These are phyloP conservation scores for Ethmia dodecea DNA, from an alignment of 2,888 invertebrate species.

Conservation along the genomic window DNA sequence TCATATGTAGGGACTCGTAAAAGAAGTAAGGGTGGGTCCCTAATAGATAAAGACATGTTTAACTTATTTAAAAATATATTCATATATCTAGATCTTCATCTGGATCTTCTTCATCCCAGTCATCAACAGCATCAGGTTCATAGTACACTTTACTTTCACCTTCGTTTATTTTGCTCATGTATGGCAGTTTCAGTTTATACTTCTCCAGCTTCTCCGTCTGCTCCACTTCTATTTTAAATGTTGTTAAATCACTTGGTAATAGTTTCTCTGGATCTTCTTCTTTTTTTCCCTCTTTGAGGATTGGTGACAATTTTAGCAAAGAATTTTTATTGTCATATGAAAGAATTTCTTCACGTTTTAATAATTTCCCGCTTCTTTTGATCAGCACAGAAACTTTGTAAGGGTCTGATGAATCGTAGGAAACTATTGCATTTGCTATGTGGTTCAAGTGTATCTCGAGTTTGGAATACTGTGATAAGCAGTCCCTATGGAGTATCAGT, in stretches of 20 bases:
- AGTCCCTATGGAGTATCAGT: constrained; percentile 67
- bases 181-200: constrained; percentile 79
- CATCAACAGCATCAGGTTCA: constrained; percentile 86
- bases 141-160: constrained; percentile 83
- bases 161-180: constrained; percentile 71
- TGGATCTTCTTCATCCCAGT: constrained; percentile 92
- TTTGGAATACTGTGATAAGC: constrained; percentile 54
- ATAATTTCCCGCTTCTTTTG: constrained; percentile 74
- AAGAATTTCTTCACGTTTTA: constrained; percentile 57
- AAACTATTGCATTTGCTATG: constrained; percentile 53
- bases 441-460: constrained; percentile 62
- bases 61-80: too few relatives aligned
- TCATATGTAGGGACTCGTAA: too few relatives aligned
- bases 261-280: constrained; percentile 52
- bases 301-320: constrained; percentile 36
- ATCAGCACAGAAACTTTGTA: constrained; percentile 48
- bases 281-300: constrained; percentile 38
- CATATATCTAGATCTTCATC: constrained; percentile 89
- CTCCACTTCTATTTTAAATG: constrained; percentile 81
- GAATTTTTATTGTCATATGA: constrained; percentile 45
- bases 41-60: too few relatives aligned
- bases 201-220: constrained; percentile 79
- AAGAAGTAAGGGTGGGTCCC: too few relatives aligned
- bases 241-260: constrained; percentile 64
- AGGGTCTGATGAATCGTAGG: constrained; percentile 36